Conservation (phyloP, 2,113 vertebrate species). For the Cynopterus brachyotis region DNA sequence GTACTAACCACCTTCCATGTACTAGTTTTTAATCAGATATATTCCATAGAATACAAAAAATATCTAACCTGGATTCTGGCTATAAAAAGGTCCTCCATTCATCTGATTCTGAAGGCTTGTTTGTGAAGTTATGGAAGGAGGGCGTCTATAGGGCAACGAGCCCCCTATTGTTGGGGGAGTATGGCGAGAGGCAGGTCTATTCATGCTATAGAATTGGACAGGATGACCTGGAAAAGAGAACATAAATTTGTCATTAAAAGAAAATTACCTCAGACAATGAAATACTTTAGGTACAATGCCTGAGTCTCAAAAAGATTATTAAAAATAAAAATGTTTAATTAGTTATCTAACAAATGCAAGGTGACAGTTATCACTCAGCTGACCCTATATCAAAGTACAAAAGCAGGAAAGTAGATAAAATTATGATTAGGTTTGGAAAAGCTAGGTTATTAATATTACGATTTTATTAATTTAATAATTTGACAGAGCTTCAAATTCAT, state of each 20-base stretch:
- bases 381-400: slow-evolving; percentile 6
- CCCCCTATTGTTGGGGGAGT: slow-evolving; percentile 92
- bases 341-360: neutral
- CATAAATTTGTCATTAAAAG: slow-evolving; percentile 20
- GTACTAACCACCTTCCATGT: neutral
- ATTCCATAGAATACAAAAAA: slow-evolving; percentile 9
- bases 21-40: neutral
- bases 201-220: slow-evolving; percentile 99
- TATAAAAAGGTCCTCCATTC: slow-evolving; percentile 95
- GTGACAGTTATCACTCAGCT: neutral
- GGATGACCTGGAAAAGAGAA: slow-evolving; percentile 86
- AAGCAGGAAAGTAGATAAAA: slow-evolving; percentile 6
- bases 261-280: neutral
- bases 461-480: slow-evolving; percentile 20
- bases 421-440: slow-evolving; percentile 21
- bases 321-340: slow-evolving; percentile 29
- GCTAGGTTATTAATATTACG: neutral
- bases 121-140: slow-evolving; percentile 94
- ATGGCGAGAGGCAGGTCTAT: slow-evolving; percentile 91
- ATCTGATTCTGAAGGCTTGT: slow-evolving; percentile 93
- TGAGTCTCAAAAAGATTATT: neutral
- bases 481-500: slow-evolving; percentile 28
- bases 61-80: slow-evolving; percentile 92
- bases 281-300: neutral
- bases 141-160: slow-evolving; percentile 95